A percentile compares a stretch with the other conserved stretches of the same genome.
Conservation (phyloP, 2,113 vertebrate genomes). For the Azemiops feae region DNA sequence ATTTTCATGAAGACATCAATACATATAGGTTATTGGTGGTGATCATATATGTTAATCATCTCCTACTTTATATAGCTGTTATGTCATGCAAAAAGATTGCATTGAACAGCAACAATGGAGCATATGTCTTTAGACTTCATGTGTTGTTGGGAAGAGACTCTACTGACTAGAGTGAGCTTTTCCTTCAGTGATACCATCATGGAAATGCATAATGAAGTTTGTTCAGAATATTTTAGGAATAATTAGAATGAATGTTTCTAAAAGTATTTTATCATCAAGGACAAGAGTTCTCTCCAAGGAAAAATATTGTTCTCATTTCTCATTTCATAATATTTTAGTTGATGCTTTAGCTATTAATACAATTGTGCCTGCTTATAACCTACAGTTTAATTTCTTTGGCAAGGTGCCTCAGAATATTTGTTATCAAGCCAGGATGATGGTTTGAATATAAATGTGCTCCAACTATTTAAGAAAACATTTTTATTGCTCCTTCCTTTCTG, state of each 20-base stretch:
- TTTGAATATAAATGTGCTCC: neutral
- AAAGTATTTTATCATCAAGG: neutral
- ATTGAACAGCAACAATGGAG: neutral
- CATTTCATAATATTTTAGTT: neutral
- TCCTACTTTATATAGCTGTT: too few relatives aligned
- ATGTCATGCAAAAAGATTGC: too few relatives aligned
- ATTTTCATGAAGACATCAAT: neutral
- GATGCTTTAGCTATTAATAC: neutral
- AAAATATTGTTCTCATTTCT: neutral
- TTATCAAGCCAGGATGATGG: neutral
- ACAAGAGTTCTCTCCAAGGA: neutral
- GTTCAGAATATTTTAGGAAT: neutral
- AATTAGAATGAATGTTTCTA: neutral
- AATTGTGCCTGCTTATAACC: neutral
- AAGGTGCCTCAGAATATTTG: neutral
- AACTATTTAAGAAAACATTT: neutral
- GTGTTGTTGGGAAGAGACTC: neutral
- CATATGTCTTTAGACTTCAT: neutral
- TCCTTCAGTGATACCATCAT: neutral
- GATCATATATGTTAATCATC: too few relatives aligned
- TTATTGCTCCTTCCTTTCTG: neutral
- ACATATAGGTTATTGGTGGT: neutral
- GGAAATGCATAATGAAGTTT: neutral
- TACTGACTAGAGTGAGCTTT: neutral
- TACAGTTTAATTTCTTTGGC: neutral